Evolutionary conservation across 2,113 vertebrate species (phyloP).

Genomic region (Phoenicopterus ruber): DNA sequence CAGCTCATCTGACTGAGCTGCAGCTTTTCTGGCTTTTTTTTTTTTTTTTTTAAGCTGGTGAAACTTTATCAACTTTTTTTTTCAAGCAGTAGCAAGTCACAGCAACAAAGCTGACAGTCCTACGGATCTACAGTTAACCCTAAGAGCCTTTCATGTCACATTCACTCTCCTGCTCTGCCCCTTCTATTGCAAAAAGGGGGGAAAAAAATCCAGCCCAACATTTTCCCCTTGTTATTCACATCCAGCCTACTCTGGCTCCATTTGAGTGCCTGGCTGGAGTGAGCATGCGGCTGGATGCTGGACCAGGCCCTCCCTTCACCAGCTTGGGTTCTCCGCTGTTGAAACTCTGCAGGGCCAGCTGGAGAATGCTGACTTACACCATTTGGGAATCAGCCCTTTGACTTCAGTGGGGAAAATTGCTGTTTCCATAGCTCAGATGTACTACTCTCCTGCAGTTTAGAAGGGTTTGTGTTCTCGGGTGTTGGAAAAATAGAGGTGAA

Average conservation of each 20-base stretch:
- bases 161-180: not conserved
- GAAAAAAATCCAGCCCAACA: rapidly evolving
- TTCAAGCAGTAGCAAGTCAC: not conserved
- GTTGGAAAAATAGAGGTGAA: not conserved
- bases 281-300: not conserved
- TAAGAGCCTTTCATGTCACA: not conserved
- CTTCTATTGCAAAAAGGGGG: not conserved
- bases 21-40: not conserved
- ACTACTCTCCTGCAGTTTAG: not conserved
- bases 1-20: not conserved
- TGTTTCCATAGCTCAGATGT: not conserved
- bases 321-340: not conserved
- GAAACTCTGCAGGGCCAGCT: not conserved
- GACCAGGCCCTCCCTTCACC: not conserved
- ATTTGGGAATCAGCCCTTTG: not conserved
- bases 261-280: not conserved
- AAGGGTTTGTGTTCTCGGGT: not conserved
- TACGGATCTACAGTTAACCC: not conserved
- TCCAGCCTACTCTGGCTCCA: not conserved
- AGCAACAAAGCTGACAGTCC: not conserved
- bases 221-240: not conserved
- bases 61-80: not conserved
- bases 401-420: not conserved
- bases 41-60: not conserved
- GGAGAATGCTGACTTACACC: not conserved